Base-by-base conservation (phyloP, 2,888 invertebrate genomes). In the Barypeithes pellucidus region DNA sequence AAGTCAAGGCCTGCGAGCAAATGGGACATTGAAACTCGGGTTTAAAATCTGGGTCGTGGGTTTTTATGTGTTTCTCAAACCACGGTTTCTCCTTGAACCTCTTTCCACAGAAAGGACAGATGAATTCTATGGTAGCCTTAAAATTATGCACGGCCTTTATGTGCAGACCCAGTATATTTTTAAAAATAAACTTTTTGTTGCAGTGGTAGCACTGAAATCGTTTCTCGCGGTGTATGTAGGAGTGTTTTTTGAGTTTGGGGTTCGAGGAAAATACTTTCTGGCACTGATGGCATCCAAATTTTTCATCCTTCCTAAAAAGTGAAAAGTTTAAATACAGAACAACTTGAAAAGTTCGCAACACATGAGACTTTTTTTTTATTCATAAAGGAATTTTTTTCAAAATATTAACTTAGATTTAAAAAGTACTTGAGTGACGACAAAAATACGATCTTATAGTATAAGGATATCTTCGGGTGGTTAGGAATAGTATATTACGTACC, bases 151-250 rank as follows among this genome's bases (percentile, higher is more conserved):
- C 61, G 22, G 52, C 16, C 12, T 67, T 71, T 12, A 62, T 66
- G 52, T 76, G 76, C 87, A 87, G 18, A 0, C 18, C 14, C 29
- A 77, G 24, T 11, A 54, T 36, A n/a, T 69, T 57, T 43, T 68
- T 72, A 41, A 67, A 68, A 12, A 50, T 52, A 54, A 77, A 76
- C 43, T 54, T 65, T 59, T 74, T 74, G 39, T 57, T 43, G 72
- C 77, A 77, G 9, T 70, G 39, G 63, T 62, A 67, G 45, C 77
- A 77, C 45, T 73, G 62, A 41, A 68, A 57, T 4, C 41, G 36
- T 52, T 66, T 70, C 36, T 69, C 66, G 12, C 68, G 63, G 59
- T 76, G 76, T 1, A 52, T 66, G 68, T 75, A 73, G 9, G 63
- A 65, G 36, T 76, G 74, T 29, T 72, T 74, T 67, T 57, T 60